Evolutionary conservation across 2,113 vertebrate genomes (phyloP), one percentile per base, ranked within the genome.

Genomic region (Ascaphus truei): DNA sequence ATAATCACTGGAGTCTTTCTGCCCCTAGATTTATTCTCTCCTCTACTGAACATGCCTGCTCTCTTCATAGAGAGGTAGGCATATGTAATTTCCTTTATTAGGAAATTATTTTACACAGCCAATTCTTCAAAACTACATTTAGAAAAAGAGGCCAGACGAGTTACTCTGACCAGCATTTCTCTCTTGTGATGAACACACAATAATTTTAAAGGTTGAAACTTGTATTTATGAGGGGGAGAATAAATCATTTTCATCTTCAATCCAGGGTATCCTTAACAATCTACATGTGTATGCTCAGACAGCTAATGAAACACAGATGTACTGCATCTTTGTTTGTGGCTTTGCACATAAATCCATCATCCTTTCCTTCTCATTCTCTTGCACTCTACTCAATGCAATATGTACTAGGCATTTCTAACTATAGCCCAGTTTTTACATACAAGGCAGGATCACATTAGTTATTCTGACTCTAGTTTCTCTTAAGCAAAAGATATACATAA

Each of bases 241-340:
- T 68, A 68, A 51, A 68, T 68, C 55, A 48, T 48, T 48, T 62
- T 47, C 41, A 29, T 59, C 66, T 51, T 51, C 55, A 50, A 57
- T 60, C 31, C 25, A 50, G 43, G 31, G 58, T 23, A 27, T 58
- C 55, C 41, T 48, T 59, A 68, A 59, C 65, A 59, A 59, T 59
- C n/a, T 59, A 68, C 65, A 68, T 68, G 59, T 68, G 65, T 59
- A 68, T 25, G 33, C 45, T 33, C 43, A 59, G 41, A 34, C 55
- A 50, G 41, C 25, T 58, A 68, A 68, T 56, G 33, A 33, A 50
- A 68, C 31, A 8, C 65, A 68, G 66, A 55, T 68, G 65, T 47
- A 36, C 22, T 13, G 22, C 65, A 68, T 50, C 65, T 29, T 37
- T 68, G 37, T 34, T 30, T 62, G 16, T 15, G 30, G 30, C 53